Base-by-base conservation (phyloP, 2,113 vertebrate species). In the Ptilonorhynchus violaceus region DNA sequence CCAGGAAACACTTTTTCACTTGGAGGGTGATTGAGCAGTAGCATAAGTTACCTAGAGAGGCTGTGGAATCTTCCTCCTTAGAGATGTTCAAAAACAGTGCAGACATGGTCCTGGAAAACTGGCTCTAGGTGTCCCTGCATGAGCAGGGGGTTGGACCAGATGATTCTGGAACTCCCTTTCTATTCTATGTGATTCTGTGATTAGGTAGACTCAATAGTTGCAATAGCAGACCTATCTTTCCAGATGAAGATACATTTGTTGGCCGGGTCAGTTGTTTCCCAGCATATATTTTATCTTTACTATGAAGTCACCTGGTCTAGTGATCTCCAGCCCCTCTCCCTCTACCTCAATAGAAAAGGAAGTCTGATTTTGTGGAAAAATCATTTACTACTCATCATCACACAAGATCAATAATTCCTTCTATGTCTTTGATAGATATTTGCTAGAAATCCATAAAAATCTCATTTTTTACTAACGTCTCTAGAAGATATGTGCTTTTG, bases 301-400 rank as follows among this genome's bases (percentile, higher is more conserved):
- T 10, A 1, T 77, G 8, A 81, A 69, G 9, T 35, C 44, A 58
- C 20, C 6, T 20, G 13, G 11, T 70, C 15, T 30, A 44, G 17
- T 33, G 46, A 60, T 68, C 9, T 62, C 39, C 8, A 17, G 11
- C 8, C 13, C 23, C 3, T 16, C 6, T 1, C 3, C 4, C 3
- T 15, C 0, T 0, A 2, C 15, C 9, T 18, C 21, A 62, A 22
- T 1, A 59, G 11, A 53, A 84, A 74, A 33, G 5, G 23, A 74
- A 35, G 19, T 50, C 7, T 75, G 9, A 25, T 50, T 70, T 72
- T 41, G 3, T 13, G 3, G 2, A 16, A 5, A 22, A 66, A 53
- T 52, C 0, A 1, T 35, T 64, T 66, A 33, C 14, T 58, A 55
- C 22, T 85, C 21, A 47, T 88, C 25, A 39, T 50, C 44, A 60